A percentile compares a stretch with the other conserved stretches of the same genome.
These are phyloP conservation scores for Dinothrombium tinctorium DNA, from an alignment of 1,140 invertebrate species.

Conservation along the genomic window DNA sequence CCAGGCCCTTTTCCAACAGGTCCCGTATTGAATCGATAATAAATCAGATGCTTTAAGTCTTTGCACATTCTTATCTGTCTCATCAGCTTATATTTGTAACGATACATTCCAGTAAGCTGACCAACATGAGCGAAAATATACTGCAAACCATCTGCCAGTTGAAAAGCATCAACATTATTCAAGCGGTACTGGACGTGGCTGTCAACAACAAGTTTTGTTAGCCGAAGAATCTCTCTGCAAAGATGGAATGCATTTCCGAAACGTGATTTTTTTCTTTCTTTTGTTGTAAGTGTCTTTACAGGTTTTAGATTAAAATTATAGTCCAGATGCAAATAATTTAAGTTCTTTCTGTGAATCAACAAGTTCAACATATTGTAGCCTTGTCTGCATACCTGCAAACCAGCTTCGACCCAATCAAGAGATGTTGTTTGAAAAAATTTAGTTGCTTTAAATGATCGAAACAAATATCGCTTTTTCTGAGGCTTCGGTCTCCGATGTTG, in stretches of 20 bases:
- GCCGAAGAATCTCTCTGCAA: constrained; percentile 85
- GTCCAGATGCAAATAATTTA: constrained; percentile 97
- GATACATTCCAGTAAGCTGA: constrained; percentile 97
- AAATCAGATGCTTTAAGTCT: constrained; percentile 96
- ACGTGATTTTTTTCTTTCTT: constrained; percentile 94
- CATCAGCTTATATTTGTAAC: constrained; percentile 99
- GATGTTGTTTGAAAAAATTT: constrained; percentile 99
- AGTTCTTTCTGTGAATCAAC: constrained; percentile 94
- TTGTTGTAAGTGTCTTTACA: constrained; percentile 95
- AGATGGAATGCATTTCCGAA: constrained; percentile 99
- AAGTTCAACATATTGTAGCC: constrained; percentile 99
- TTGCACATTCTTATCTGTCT: constrained; percentile 99
- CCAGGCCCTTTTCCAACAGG: constrained; percentile 96
- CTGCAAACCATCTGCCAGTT: constrained; percentile 93
- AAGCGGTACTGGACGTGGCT: constrained; percentile 96
- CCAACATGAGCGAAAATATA: constrained; percentile 99
- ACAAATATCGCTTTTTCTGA: constrained; percentile 91
- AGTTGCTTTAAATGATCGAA: constrained; percentile 96
- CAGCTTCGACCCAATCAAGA: constrained; percentile 97
- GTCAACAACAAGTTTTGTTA: constrained; percentile 95
- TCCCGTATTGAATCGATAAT: constrained; percentile 97
- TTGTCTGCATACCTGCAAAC: constrained; percentile 81
- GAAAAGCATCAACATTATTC: constrained; percentile 98
- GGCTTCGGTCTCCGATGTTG: constrained; percentile 93
- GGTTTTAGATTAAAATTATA: constrained; percentile 99